phyloP scores from a whole-genome alignment of 2,888 invertebrate genomes.

The Tillus elongatus region DNA sequence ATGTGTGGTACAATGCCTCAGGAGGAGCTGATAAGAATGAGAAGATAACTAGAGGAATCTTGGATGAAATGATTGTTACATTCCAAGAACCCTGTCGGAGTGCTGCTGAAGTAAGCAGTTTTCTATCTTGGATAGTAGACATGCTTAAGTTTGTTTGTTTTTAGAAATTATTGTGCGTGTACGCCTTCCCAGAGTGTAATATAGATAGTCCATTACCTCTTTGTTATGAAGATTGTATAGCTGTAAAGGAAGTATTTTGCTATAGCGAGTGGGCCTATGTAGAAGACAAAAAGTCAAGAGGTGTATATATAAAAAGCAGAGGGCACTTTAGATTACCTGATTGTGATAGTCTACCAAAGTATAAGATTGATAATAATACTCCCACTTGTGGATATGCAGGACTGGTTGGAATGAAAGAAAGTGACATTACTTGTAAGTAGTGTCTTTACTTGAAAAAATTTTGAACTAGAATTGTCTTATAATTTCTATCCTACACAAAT shows the following conservation, averaged over 20 bases:
- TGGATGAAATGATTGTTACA: conserved; percentile 76
- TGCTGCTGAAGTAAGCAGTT: conserved; percentile 73
- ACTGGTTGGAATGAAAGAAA: conserved; percentile 70
- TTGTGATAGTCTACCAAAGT: conserved; percentile 71
- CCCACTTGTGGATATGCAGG: conserved; percentile 75
- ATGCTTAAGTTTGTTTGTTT: conserved; percentile 19
- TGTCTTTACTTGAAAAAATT: conserved; percentile 5
- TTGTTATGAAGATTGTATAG: conserved; percentile 90
- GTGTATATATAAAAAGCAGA: conserved; percentile 67
- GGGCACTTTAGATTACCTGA: conserved; percentile 84
- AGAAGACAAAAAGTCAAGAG: conserved; percentile 75
- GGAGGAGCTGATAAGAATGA: conserved; percentile 75
- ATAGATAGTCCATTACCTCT: conserved; percentile 65
- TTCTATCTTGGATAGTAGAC: too few relatives aligned
- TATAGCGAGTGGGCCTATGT: conserved; percentile 88
- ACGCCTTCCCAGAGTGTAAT: conserved; percentile 73
- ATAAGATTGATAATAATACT: conserved; percentile 52
- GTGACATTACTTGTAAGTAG: conserved; percentile 68
- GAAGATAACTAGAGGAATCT: conserved; percentile 70
- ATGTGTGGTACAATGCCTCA: conserved; percentile 53
- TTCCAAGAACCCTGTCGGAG: conserved; percentile 75
- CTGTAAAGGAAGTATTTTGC: conserved; percentile 83
- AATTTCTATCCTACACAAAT: too few relatives aligned
- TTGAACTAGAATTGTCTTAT: too few relatives aligned
- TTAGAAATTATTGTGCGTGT: conserved; percentile 77